Evolutionary conservation across 2,797 vertebrate species (phyloP).

Genomic region (Characodon lateralis): DNA sequence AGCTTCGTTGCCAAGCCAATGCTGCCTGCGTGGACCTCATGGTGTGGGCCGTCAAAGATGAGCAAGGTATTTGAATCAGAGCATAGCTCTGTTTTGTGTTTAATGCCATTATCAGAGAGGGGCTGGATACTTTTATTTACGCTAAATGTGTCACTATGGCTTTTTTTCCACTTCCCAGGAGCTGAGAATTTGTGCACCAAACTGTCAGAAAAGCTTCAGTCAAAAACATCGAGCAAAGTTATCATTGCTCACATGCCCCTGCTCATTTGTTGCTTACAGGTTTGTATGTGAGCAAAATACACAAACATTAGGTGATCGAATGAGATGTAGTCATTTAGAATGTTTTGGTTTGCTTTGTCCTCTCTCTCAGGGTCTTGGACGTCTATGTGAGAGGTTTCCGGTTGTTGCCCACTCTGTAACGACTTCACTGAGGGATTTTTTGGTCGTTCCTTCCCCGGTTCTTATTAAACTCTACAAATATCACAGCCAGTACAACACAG

Average conservation of each 20-base stretch:
- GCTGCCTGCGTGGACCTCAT: constrained; percentile 97
- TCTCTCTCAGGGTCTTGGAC: constrained; percentile 86
- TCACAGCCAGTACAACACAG: constrained; percentile 91
- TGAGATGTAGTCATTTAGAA: neutral
- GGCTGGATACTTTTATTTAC: constrained; percentile 10
- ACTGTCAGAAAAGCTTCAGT: constrained; percentile 95
- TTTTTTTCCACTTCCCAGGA: constrained; percentile 70
- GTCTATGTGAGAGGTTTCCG: constrained; percentile 93
- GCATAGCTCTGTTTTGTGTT: constrained; percentile 11
- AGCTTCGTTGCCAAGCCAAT: constrained; percentile 94
- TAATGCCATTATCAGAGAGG: constrained; percentile 12
- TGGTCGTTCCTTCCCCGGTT: constrained; percentile 95
- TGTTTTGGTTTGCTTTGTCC: neutral
- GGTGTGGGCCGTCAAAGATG: constrained; percentile 97
- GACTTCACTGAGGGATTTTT: constrained; percentile 90
- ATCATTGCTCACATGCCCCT: constrained; percentile 95
- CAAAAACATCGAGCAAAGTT: constrained; percentile 95
- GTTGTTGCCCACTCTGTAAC: constrained; percentile 93
- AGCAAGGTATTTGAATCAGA: constrained; percentile 85
- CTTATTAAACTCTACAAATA: constrained; percentile 96
- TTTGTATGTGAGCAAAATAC: constrained; percentile 47
- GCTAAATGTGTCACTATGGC: constrained; percentile 4
- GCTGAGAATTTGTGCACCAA: constrained; percentile 95
- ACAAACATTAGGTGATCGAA: neutral
- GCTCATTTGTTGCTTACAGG: constrained; percentile 96